Evolutionary conservation across 2,113 vertebrate genomes (phyloP), one percentile per base, ranked within the genome.

Genomic region (Phaetusa simplex): DNA sequence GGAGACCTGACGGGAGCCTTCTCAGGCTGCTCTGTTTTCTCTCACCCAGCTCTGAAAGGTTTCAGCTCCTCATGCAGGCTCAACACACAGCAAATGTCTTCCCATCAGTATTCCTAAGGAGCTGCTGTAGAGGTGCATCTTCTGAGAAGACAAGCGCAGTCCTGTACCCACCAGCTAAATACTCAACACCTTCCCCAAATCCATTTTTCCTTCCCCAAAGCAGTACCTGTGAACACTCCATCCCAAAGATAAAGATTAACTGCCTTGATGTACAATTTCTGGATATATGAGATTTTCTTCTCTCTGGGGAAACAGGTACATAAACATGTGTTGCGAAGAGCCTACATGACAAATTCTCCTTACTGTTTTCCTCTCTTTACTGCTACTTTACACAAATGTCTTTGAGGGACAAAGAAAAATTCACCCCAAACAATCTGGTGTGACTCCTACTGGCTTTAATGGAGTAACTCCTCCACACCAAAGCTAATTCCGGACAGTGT

Each of bases 221-320:
- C 70, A n/a, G n/a, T 5, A 29, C 56, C 73, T 56, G 65, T 3
- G 40, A 88, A 59, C n/a, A 3, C 82, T 59, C 26, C 74, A 82
- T 21, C 78, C 82, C 85, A 47, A 47, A 95, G 92, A 90, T 13
- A 69, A 21, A 93, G 36, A 87, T 34, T 64, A n/a, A 55, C 55
- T 47, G 70, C 74, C 73, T 61, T 0, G 0, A 49, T 5, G 26
- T 23, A 36, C 53, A 21, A 0, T 12, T 16, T 23, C 59, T 36
- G 50, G 42, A 34, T 8, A 38, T 0, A 70, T 18, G 49, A 94
- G 58, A 50, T 77, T 64, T 77, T 49, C 55, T 58, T 16, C 74
- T 56, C 85, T 81, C 88, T 32, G 47, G 59, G 55, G 64, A 74
- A 89, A 32, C 40, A 29, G 30, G 26, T 13, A 86, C 80, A 50